Evolutionary conservation across 2,113 vertebrate genomes (phyloP), one percentile per base, ranked within the genome.

Genomic region (Forbesichthys papilliferus): DNA sequence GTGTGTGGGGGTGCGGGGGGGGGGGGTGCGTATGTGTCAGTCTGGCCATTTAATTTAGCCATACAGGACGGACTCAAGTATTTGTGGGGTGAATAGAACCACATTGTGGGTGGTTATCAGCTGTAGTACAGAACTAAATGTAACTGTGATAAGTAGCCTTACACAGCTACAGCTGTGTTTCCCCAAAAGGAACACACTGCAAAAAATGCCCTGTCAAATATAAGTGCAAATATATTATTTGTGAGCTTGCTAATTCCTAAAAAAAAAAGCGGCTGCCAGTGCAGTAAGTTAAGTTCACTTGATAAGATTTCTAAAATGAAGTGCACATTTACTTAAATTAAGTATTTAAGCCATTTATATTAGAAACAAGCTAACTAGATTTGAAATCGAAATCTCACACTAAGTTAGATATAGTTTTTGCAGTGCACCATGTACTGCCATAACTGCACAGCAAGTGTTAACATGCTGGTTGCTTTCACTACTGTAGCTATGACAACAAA

Each of bases 41-140:
- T 49, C 46, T 66, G 78, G 66, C 57, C 55, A 42, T 61, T 47
- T 66, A 68, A 71, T 78, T 67, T 62, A 72, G 70, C 58, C 53
- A 54, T 53, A 60, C 33, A 74, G 52, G 48, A 47, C 61, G 53
- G 60, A 61, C 11, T 54, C 14, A 14, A 16, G 52, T 3, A 65
- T 33, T 58, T 5, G 33, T 9, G 60, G 46, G n/a, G 66, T 56
- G 18, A 68, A 61, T 52, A 12, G 10, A 1, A 52, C 1, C 53
- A n/a, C 53, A 55, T 55, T 16, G 9, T 62, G 36, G 53, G 14
- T 48, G 11, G 10, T 48, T 33, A 12, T 12, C 13, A 36, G 16
- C 14, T 18, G 7, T 8, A 18, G 13, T 52, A 42, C 49, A 52
- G 13, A 52, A 11, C 13, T 11, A 14, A 52, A 14, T 52, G 14